A percentile compares a stretch with the other conserved stretches of the same genome.
Conservation (phyloP, 1,140 invertebrate genomes). For the Rhopalosiphum maidis region DNA sequence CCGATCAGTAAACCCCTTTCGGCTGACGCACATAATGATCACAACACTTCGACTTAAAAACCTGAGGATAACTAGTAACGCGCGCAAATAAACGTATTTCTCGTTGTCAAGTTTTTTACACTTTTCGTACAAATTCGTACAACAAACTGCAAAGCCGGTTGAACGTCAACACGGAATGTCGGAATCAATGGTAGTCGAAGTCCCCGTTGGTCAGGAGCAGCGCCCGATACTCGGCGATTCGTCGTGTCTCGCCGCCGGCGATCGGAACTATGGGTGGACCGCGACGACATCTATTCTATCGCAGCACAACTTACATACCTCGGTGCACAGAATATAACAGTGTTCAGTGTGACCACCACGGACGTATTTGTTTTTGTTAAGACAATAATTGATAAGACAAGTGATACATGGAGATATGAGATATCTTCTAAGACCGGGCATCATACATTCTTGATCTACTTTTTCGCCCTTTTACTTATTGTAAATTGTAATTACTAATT, state of each 20-base stretch:
- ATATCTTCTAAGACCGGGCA: no score
- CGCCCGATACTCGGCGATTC: background rate
- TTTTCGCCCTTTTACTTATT: no score
- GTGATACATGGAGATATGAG: no score
- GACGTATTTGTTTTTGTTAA: background rate
- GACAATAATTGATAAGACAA: no score
- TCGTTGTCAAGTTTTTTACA: background rate
- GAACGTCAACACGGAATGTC: background rate
- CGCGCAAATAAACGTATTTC: background rate
- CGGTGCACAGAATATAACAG: no score
- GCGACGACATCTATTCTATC: background rate
- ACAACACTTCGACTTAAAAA: background rate
- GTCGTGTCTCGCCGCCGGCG: slow-evolving; percentile 5
- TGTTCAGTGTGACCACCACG: slow-evolving; percentile 7
- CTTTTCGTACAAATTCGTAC: background rate
- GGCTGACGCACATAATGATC: background rate
- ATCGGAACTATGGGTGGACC: background rate
- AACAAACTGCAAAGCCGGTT: background rate
- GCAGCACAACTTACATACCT: no score
- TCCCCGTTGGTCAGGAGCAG: background rate
- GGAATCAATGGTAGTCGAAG: background rate
- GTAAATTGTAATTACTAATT: no score
- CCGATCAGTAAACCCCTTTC: background rate
- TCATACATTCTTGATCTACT: no score
- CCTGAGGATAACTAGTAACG: background rate